A percentile compares a stretch with the other conserved stretches of the same genome.
Conservation (phyloP, 92 coral and sea anemone species). For the Anthopleura xanthogrammica region DNA sequence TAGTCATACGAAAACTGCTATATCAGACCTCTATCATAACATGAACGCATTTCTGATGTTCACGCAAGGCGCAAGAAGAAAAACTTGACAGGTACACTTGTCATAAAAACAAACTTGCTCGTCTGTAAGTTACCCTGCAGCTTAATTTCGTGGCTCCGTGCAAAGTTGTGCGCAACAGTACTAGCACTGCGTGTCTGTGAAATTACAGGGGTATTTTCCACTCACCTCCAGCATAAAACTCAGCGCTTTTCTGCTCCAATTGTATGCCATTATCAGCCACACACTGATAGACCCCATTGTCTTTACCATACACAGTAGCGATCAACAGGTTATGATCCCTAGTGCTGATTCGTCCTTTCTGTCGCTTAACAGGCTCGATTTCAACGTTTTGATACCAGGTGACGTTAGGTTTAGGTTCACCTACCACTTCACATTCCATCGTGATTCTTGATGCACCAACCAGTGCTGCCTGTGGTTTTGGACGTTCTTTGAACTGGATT, state of each 20-base stretch:
- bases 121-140: too few species aligned
- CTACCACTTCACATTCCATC: slow-evolving; percentile 78
- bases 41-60: too few species aligned
- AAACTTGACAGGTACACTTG: too few species aligned
- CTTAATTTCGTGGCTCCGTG: too few species aligned
- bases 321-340: slow-evolving; percentile 51
- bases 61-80: too few species aligned
- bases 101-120: too few species aligned
- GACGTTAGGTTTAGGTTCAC: slow-evolving; percentile 83
- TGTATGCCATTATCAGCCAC: slow-evolving; percentile 88
- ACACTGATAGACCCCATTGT: slow-evolving; percentile 89
- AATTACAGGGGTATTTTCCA: not conserved
- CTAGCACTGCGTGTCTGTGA: not conserved
- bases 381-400: slow-evolving; percentile 89
- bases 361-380: slow-evolving; percentile 17
- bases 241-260: slow-evolving; percentile 78
- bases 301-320: slow-evolving; percentile 62
- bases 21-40: too few species aligned
- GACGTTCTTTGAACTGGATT: slow-evolving; percentile 62
- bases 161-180: too few species aligned
- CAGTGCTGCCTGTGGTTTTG: slow-evolving; percentile 56
- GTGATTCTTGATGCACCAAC: slow-evolving; percentile 32
- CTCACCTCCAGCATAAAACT: slow-evolving; percentile 78
- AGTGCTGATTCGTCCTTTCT: slow-evolving; percentile 51
- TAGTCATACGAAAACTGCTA: too few species aligned